Conservation (phyloP, 2,888 invertebrate species). For the Tortricodes alternella region DNA sequence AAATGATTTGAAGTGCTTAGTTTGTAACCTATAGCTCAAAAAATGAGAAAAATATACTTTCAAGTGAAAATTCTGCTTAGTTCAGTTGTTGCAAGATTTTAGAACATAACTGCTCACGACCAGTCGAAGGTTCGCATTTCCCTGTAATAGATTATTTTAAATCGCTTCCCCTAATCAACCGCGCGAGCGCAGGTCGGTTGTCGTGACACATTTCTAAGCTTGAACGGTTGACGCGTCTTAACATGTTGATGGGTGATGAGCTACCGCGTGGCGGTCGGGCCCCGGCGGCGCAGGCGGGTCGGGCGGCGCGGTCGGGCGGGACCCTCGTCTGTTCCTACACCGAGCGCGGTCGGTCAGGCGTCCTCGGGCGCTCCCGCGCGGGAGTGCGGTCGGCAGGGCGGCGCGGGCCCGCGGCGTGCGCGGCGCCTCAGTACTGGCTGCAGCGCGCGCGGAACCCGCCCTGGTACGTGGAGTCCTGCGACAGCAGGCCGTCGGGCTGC, state of each 20-base stretch:
- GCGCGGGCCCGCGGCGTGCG: slow-evolving; percentile 90
- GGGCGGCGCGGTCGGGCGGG: slow-evolving; percentile 37
- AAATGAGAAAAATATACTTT: not conserved
- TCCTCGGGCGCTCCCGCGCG: no score
- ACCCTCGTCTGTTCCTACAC: slow-evolving; percentile 51
- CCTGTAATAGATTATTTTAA: slow-evolving; percentile 57
- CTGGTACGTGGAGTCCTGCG: slow-evolving; percentile 95
- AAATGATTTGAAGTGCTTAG: not conserved
- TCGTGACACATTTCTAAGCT: not conserved
- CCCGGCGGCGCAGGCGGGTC: no score
- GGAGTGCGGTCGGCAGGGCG: slow-evolving; percentile 92
- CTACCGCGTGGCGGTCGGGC: slow-evolving; percentile 33
- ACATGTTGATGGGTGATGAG: slow-evolving; percentile 36
- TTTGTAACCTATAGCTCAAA: not conserved
- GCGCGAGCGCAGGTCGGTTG: slow-evolving; percentile 43
- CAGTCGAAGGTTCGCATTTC: slow-evolving; percentile 43
- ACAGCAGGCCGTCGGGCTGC: slow-evolving; percentile 96
- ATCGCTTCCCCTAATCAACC: slow-evolving; percentile 43
- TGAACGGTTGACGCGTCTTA: slow-evolving; percentile 32
- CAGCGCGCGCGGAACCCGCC: slow-evolving; percentile 87
- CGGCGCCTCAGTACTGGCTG: slow-evolving; percentile 86
- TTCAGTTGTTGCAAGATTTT: not conserved
- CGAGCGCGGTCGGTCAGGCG: slow-evolving; percentile 37
- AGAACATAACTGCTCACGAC: not conserved
- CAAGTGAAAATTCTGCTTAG: not conserved